phyloP scores from a whole-genome alignment of 2,797 vertebrate species.

The Enteromius argenteus region DNA sequence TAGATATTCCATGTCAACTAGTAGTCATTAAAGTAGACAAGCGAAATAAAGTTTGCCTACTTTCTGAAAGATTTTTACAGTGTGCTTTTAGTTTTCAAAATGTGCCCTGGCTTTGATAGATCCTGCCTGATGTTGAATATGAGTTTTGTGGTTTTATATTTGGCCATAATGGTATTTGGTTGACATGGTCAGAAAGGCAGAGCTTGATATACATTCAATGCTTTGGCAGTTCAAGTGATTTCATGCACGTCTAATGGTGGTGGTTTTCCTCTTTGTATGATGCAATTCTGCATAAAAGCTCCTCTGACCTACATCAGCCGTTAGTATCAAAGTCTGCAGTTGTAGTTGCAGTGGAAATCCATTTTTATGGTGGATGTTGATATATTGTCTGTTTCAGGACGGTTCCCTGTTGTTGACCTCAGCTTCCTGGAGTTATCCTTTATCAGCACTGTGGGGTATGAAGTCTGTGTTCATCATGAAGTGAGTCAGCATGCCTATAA shows the following conservation, averaged over 20 bases:
- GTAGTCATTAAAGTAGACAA: too few species aligned
- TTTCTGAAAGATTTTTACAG: too few species aligned
- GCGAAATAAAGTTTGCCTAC: too few species aligned
- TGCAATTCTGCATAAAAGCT: background rate
- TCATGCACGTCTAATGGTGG: background rate
- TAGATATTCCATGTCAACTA: too few species aligned
- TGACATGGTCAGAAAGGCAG: background rate
- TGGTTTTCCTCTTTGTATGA: background rate
- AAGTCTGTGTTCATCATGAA: slow-evolving; percentile 99
- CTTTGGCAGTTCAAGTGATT: background rate
- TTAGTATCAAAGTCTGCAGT: background rate
- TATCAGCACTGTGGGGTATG: slow-evolving; percentile 98
- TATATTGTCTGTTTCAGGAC: slow-evolving; percentile 79
- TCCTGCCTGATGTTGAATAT: background rate
- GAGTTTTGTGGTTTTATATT: background rate
- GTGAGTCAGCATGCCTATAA: slow-evolving; percentile 77
- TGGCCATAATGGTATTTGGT: background rate
- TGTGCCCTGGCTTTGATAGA: background rate
- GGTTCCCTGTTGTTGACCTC: slow-evolving; percentile 96
- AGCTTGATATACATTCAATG: background rate
- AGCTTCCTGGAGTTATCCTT: slow-evolving; percentile 96
- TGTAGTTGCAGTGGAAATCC: background rate
- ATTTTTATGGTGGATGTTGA: background rate
- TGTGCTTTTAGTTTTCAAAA: background rate
- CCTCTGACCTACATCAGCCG: background rate